Evolutionary conservation across 2,797 vertebrate genomes (phyloP), one percentile per base, ranked within the genome.

Genomic region (Tolypeutes matacus): DNA sequence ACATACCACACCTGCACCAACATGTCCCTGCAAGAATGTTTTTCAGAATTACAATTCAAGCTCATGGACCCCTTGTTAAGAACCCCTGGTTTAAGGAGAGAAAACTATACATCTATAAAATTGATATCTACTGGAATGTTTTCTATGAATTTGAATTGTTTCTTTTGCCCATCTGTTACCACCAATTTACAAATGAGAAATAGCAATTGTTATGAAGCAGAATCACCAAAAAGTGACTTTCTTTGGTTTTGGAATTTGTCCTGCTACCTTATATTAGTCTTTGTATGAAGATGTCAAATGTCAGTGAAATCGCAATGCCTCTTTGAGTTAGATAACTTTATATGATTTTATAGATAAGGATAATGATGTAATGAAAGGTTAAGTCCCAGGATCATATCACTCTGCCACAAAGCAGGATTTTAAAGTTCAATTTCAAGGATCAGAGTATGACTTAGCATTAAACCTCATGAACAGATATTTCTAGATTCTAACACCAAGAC

Each of bases 81-180:
- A 46, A 11, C 11, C 7, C 11, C 46, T 46, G 46, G 46, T 46
- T 46, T 46, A 94, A 95, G 97, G 95, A 97, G 97, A 97, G 84
- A 92, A 92, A 96, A 96, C 72, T 78, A 21, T 46, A 46, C 31
- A 64, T 88, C 87, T 87, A 12, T 95, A 90, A 96, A 92, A 95
- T 76, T 0, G 51, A 21, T 90, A 97, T 96, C 93, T 95, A 93
- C 96, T 90, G 72, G 96, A 95, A 96, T 95, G 93, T 97, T 97
- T 95, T 97, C 88, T 92, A 93, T 95, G 94, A 92, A 96, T 94
- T 95, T 82, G 95, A 84, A 73, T 93, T 94, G 92, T 93, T 96
- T 95, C 96, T 67, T 82, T 69, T 56, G 65, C 89, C 96, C 97
- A 96, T 97, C 97, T 98, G 96, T 97, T 93, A 90, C 82, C 91